Base-by-base conservation (phyloP, 2,797 vertebrate genomes). In the Pantherophis vulpinus region DNA sequence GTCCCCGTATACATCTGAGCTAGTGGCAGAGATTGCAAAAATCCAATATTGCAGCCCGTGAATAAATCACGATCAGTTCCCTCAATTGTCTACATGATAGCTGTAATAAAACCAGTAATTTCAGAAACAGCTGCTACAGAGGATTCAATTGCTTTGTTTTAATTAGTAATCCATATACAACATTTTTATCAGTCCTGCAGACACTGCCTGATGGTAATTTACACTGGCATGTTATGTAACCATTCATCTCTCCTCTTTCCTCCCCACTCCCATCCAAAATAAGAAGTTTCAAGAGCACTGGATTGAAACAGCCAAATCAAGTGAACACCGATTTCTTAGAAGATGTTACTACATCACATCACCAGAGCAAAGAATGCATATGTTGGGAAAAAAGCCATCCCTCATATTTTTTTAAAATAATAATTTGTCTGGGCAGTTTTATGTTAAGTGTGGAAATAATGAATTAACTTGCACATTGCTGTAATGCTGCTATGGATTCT, bases 261-360 rank as follows among this genome's bases (percentile, higher is more conserved):
- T 10, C 16, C 16, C 0, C 6, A 6, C 18, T 3, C 8, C 18
- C 37, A 12, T 47, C 9, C 83, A 94, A 91, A 96, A 91, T 95
- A 94, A 86, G 55, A 95, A 95, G 88, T 51, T 91, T 23, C 9
- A 55, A 42, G 83, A 95, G 47, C 25, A 94, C 74, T 0, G 91
- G 37, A 92, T 91, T 58, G 94, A 20, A 88, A 55, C 14, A 93
- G 32, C 56, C 23, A 93, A 95, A 96, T 93, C 37, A 95, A 90
- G 95, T 12, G n/a, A 95, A 93, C 90, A 29, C 0, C 90, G 66
- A 5, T 87, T 95, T n/a, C 1, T 91, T 95, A 23, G 90, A 92
- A 5, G 93, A 91, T 91, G 11, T 14, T 74, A 47, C 58, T 83
- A 66, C 88, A 90, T 42, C 79, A 86, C 88, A 91, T 93, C 59